Conservation (phyloP, 2,888 invertebrate species). For the Celastrina argiolus region DNA sequence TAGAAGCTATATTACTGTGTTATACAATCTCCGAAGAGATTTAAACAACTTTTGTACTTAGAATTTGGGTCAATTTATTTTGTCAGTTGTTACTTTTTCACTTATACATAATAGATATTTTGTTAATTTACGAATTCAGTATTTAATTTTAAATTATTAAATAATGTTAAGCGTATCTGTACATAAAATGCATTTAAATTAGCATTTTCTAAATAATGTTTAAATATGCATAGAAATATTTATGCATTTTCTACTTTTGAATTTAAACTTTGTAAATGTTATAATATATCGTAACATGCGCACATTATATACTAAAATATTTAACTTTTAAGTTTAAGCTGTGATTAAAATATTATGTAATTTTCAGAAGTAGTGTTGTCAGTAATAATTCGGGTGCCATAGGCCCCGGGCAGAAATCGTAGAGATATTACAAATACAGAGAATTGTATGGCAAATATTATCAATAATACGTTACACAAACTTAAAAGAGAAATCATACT, state of each 20-base stretch:
- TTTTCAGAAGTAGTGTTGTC: background rate
- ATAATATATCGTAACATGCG: background rate
- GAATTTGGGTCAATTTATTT: background rate
- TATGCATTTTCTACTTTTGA: background rate
- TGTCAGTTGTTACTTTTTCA: conserved; percentile 7
- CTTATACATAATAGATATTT: background rate
- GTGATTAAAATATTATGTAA: background rate
- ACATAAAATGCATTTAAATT: conserved; percentile 27
- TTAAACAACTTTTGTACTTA: conserved; percentile 7
- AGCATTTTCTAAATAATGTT: conserved; percentile 23
- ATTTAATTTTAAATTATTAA: conserved; percentile 16
- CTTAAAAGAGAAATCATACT: background rate
- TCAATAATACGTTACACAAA: too few species aligned
- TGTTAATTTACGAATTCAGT: conserved; percentile 18
- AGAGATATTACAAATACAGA: background rate
- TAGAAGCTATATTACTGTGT: background rate
- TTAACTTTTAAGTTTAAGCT: background rate
- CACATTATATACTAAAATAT: background rate
- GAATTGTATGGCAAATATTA: background rate
- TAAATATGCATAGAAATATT: background rate
- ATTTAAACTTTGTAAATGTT: background rate
- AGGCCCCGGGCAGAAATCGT: background rate
- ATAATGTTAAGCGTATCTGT: conserved; percentile 16
- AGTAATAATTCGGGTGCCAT: background rate
- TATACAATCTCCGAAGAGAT: background rate